phyloP scores from a whole-genome alignment of 2,797 vertebrate genomes.

The Tenualosa ilisha region DNA sequence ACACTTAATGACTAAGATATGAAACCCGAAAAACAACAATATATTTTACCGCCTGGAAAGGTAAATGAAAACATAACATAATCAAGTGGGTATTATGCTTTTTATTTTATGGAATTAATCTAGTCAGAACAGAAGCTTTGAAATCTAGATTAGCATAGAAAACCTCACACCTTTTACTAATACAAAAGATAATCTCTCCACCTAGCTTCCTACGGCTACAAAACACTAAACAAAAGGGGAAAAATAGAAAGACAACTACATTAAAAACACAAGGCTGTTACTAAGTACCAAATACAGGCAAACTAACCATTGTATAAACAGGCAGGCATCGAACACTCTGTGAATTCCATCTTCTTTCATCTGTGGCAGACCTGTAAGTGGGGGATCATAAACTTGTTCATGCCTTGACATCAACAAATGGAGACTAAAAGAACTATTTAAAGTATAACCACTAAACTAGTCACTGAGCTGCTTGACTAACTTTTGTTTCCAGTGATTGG shows the following conservation, averaged over 20 bases:
- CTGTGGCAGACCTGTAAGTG: not conserved
- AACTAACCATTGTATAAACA: constrained; percentile 12
- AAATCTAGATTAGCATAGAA: not conserved
- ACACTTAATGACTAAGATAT: not conserved
- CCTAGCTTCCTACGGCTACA: not conserved
- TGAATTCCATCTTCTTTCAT: not conserved
- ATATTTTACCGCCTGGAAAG: not conserved
- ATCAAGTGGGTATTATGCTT: not conserved
- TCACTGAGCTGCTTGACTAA: not conserved
- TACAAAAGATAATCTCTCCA: not conserved
- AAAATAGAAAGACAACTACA: not conserved
- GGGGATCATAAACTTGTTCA: constrained; percentile 5
- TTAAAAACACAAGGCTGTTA: not conserved
- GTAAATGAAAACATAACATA: constrained; percentile 17
- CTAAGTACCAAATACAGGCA: not conserved
- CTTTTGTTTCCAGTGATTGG: not conserved
- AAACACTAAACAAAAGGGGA: not conserved
- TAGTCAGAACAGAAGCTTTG: not conserved
- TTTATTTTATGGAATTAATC: constrained; percentile 6
- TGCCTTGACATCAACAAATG: not conserved
- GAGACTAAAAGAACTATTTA: not conserved
- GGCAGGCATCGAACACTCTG: not conserved
- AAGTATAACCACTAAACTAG: not conserved
- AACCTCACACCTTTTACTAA: not conserved
- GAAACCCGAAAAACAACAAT: not conserved